These are phyloP conservation scores for Leptarthrus brevirostris DNA, from an alignment of 2,888 invertebrate species.

Conservation along the genomic window DNA sequence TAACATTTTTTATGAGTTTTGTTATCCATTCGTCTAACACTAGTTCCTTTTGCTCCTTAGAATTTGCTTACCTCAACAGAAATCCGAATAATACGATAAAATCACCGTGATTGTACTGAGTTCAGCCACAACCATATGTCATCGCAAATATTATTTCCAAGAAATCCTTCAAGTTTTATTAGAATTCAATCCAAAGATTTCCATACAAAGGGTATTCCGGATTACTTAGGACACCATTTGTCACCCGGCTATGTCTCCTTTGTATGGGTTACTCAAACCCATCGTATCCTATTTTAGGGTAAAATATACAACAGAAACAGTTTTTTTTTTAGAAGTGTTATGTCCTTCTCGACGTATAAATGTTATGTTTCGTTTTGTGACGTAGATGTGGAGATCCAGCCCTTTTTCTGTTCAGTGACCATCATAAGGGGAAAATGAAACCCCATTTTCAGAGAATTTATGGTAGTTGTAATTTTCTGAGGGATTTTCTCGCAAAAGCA, in stretches of 20 bases:
- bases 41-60: too few species aligned
- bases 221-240: constrained; percentile 43
- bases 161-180: constrained; percentile 44
- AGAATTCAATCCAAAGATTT: constrained; percentile 46
- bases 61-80: constrained; percentile 27
- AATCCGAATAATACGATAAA: constrained; percentile 23
- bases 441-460: constrained; percentile 45
- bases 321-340: constrained; percentile 44
- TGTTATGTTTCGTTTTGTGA: constrained; percentile 48
- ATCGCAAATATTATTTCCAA: constrained; percentile 38
- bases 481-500: constrained; percentile 33
- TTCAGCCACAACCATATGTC: constrained; percentile 22
- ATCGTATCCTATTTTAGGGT: constrained; percentile 43
- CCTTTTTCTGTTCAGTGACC: constrained; percentile 47
- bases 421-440: constrained; percentile 47
- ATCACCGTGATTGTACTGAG: neutral
- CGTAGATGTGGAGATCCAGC: constrained; percentile 46
- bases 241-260: constrained; percentile 40
- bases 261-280: constrained; percentile 7
- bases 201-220: constrained; percentile 43
- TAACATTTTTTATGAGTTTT: too few species aligned
- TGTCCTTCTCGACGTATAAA: constrained; percentile 44
- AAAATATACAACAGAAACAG: constrained; percentile 43
- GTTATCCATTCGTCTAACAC: too few species aligned
- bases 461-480: constrained; percentile 43